A percentile compares a stretch with the other conserved stretches of the same genome.
phyloP scores from a whole-genome alignment of 2,113 vertebrate genomes.

The Phalacrocorax aristotelis region DNA sequence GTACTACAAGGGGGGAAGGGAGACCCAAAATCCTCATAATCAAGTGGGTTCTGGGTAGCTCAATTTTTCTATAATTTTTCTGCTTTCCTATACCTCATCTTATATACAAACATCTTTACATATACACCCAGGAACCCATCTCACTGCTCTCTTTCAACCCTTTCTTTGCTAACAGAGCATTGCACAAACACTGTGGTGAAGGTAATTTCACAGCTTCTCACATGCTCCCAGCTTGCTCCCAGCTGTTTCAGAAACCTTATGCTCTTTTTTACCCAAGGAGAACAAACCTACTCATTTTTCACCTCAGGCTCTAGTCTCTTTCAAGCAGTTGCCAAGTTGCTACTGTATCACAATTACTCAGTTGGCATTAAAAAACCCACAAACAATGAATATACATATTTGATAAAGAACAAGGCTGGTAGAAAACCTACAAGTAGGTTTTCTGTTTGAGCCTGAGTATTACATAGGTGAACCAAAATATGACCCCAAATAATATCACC shows the following conservation, averaged over 20 bases:
- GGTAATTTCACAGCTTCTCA: constrained; percentile 19
- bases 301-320: background rate
- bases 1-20: background rate
- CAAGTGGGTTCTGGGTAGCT: background rate
- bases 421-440: background rate
- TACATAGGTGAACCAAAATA: background rate
- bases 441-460: background rate
- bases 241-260: background rate
- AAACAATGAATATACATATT: accelerated
- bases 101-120: background rate
- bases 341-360: background rate
- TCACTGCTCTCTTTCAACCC: background rate
- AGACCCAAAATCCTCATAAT: background rate
- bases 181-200: background rate
- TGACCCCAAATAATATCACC: background rate
- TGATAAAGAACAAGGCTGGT: background rate
- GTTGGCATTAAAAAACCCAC: background rate
- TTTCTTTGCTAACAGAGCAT: background rate
- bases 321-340: background rate
- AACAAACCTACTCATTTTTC: background rate
- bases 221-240: background rate
- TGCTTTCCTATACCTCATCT: background rate
- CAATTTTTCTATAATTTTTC: background rate
- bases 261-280: background rate
- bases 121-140: background rate